Base-by-base conservation (phyloP, 2,113 vertebrate genomes). In the Hirundichthys speculiger region DNA sequence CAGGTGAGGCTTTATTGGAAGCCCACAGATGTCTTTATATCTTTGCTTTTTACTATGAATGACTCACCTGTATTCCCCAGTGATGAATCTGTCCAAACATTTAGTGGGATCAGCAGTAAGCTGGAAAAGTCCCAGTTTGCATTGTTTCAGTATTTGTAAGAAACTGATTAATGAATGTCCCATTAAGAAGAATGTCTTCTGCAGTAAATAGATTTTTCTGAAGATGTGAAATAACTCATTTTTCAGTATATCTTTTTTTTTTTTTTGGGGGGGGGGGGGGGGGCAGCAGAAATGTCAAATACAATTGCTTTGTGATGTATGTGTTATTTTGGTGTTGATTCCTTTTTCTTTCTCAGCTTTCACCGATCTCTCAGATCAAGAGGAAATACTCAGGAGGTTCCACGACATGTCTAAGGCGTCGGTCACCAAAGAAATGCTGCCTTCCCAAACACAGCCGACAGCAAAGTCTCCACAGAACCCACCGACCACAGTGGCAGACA, bases 1-100 rank as follows among this genome's bases (percentile, higher is more conserved):
- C 84, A 84, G 71, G 77, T 86, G 84, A 68, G 22, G 45, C 77
- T 82, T 81, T 79, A 79, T 82, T 74, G 19, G 46, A 63, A 55
- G 27, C 68, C 48, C 75, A 79, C 82, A 81, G 80, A 80, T 75
- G 71, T 63, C 21, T 62, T 70, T 49, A 24, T 80, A 43, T 14
- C 16, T 45, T n/a, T 48, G 10, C 6, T 10, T 22, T 73, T 51
- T 60, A 66, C 86, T 75, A 62, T 61, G 58, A 71, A 52, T 88
- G 73, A 86, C 53, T 86, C 65, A 82, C 75, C 57, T 73, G 50
- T 21, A 27, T 46, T 46, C 30, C 15, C 18, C 78, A 49, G 38
- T 42, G 46, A 61, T 5, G 38, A 10, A 61, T 55, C 48, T 69
- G 27, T 16, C 39, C 12, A 5, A 65, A 55, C 22, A 45, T 69